phyloP scores from a whole-genome alignment of 2,888 invertebrate species.

The Ichneumoninae sp. region DNA sequence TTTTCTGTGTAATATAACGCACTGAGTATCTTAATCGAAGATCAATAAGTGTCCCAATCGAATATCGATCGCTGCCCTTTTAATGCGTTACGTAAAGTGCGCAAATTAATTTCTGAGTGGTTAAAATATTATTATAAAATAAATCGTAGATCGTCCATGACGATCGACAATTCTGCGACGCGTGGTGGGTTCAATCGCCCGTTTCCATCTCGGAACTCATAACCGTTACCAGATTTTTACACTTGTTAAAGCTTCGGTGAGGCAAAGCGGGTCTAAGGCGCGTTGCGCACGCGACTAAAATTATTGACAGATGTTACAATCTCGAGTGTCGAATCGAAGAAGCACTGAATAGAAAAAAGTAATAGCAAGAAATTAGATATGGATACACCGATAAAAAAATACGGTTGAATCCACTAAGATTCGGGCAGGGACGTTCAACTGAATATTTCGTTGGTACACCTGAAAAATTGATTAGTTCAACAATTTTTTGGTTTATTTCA shows the following conservation, averaged over 20 bases:
- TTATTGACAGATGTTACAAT: neutral
- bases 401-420: too few relatives aligned
- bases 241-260: neutral
- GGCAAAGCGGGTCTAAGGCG: neutral
- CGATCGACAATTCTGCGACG: neutral
- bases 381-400: too few relatives aligned
- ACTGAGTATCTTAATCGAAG: neutral
- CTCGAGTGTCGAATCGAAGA: neutral
- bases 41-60: neutral
- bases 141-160: neutral
- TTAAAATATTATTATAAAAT: neutral
- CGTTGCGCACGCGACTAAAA: constrained; percentile 4
- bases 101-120: neutral
- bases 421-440: too few relatives aligned
- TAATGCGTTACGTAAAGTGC: neutral
- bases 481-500: too few relatives aligned
- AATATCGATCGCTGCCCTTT: neutral
- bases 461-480: too few relatives aligned
- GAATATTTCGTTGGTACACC: too few relatives aligned
- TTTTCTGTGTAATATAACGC: neutral
- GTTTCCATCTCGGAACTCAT: constrained; percentile 14
- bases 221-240: constrained; percentile 13
- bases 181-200: neutral
- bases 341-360: neutral
- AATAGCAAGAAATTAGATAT: neutral